A percentile compares a stretch with the other conserved stretches of the same genome.
phyloP scores from a whole-genome alignment of 2,797 vertebrate species.

The Paramormyrops hopkinsi region DNA sequence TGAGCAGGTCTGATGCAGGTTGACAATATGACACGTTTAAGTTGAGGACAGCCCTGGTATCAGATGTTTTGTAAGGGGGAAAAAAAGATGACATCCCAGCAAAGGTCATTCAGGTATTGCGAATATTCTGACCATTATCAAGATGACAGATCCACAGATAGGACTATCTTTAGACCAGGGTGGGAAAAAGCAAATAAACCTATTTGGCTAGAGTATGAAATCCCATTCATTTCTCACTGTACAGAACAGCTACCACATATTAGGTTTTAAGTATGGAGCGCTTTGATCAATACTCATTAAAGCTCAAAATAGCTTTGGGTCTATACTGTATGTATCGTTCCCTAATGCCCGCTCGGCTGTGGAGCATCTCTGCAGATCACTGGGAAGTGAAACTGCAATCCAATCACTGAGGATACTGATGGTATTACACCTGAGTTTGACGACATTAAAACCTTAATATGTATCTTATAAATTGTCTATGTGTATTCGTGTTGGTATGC shows the following conservation, averaged over 20 bases:
- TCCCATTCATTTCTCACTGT: neutral
- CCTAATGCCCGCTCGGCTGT: neutral
- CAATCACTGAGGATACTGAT: neutral
- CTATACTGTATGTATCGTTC: neutral
- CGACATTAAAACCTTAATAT: neutral
- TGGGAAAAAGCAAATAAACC: neutral
- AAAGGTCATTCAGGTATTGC: neutral
- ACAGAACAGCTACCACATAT: neutral
- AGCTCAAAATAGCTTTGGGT: neutral
- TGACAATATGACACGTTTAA: constrained; percentile 3
- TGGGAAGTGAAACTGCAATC: neutral
- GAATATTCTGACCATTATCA: neutral
- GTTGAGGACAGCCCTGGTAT: neutral
- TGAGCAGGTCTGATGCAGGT: neutral
- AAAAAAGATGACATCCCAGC: neutral
- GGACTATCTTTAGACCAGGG: neutral
- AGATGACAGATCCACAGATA: neutral
- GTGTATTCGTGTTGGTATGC: neutral
- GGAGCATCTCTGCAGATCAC: neutral
- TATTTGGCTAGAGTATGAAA: neutral
- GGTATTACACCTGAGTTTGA: neutral
- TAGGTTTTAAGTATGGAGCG: neutral
- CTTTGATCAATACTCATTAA: neutral
- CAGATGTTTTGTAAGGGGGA: neutral
- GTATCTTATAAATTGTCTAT: neutral